A percentile compares a stretch with the other conserved stretches of the same genome.
These are phyloP conservation scores for Ceratosolen solmsi DNA, from an alignment of 1,140 invertebrate genomes.

Conservation along the genomic window DNA sequence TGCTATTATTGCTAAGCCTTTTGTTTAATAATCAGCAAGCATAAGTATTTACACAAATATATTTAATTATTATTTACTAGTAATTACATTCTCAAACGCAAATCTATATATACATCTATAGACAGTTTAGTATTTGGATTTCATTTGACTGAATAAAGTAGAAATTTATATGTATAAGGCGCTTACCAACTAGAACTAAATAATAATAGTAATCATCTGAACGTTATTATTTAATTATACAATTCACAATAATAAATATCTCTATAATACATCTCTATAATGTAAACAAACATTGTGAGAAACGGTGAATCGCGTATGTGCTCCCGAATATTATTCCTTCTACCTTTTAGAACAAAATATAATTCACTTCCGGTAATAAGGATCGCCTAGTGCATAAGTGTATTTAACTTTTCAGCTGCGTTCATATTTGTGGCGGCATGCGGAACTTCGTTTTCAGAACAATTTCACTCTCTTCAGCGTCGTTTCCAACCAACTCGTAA, in stretches of 20 bases:
- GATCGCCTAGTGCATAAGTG: background rate
- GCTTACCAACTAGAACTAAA: too few species aligned
- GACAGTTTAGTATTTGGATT: too few species aligned
- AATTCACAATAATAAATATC: background rate
- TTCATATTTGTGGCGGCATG: too few species aligned
- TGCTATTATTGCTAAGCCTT: background rate
- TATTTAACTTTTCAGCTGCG: background rate
- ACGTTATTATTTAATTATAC: background rate
- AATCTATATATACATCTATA: too few species aligned
- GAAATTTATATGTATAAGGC: too few species aligned
- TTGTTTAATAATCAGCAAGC: background rate
- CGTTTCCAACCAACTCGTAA: background rate
- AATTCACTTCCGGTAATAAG: background rate
- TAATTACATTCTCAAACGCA: too few species aligned
- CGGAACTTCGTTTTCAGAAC: background rate
- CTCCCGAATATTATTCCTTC: background rate
- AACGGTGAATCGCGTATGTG: background rate
- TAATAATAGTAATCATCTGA: background rate
- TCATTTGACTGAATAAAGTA: too few species aligned
- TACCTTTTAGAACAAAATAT: background rate
- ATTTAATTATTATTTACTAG: background rate
- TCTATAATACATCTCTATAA: too few species aligned
- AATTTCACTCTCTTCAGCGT: conserved; percentile 19
- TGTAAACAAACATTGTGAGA: background rate
- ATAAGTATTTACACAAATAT: too few species aligned